Conservation (phyloP, 2,888 invertebrate genomes). For the Leucophora obtusa region DNA sequence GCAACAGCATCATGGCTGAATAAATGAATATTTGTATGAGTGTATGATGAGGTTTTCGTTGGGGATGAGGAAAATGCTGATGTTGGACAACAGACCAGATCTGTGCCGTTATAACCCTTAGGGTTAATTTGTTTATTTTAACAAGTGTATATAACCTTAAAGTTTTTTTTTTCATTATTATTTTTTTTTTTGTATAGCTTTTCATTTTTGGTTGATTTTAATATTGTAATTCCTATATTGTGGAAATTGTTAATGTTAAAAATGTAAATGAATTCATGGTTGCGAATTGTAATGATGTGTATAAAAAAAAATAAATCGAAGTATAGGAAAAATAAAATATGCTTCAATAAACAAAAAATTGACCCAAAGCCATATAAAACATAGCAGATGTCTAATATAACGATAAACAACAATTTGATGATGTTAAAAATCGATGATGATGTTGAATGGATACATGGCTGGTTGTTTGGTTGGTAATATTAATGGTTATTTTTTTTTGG, state of each 20-base stretch:
- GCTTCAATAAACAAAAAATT: conserved; percentile 27
- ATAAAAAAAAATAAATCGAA: conserved; percentile 32
- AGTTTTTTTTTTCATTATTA: background rate
- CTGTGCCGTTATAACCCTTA: conserved; percentile 9
- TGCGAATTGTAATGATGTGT: conserved; percentile 10
- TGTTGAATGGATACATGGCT: conserved; percentile 1
- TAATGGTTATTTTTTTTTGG: too few species aligned
- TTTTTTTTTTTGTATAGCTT: background rate
- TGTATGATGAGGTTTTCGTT: background rate
- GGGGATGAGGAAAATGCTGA: background rate
- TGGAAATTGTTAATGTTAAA: conserved; percentile 32
- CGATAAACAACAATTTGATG: conserved; percentile 17
- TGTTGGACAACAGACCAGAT: conserved; percentile 7
- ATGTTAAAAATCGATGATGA: conserved; percentile 21
- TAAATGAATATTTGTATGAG: background rate
- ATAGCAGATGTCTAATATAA: conserved; percentile 13
- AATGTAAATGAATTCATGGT: conserved; percentile 41
- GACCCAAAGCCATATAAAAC: conserved; percentile 24
- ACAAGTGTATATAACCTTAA: conserved; percentile 1
- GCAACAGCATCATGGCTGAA: too few species aligned
- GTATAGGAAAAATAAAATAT: conserved; percentile 22
- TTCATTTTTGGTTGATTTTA: background rate
- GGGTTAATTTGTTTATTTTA: conserved; percentile 33
- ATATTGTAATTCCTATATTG: background rate
- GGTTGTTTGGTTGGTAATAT: background rate